Base-by-base conservation (phyloP, 2,888 invertebrate genomes). In the Eudasyphora cyanicolor region DNA sequence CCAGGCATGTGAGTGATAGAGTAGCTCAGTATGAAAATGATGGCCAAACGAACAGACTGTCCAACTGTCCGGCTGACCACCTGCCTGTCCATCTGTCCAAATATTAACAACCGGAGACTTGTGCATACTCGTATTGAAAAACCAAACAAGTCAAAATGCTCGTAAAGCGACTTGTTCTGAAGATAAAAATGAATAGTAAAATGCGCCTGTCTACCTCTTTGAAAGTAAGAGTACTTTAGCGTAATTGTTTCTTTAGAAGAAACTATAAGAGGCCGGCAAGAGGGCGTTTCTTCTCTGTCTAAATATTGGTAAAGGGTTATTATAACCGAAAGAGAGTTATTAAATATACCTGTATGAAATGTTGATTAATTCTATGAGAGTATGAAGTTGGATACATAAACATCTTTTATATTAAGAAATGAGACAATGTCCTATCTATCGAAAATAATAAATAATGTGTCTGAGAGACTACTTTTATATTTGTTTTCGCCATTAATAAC, bases 251-350 rank as follows among this genome's bases (percentile, higher is more conserved):
- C 17, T n/a, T 7, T 24, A 21, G n/a, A 69, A 70, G 32, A 14
- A 7, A 64, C 74, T 24, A 69, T 67, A 75, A 14, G 62, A 73
- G 49, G 60, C 24, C 21, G 45, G 24, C 27, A 81, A 54, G 60
- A 78, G 51, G 82, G 82, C 78, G 78, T 82, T 77, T 49, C 69
- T 24, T 32, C 67, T 54, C 12, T 45, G n/a, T 51, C 69, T 38
- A n/a, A n/a, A n/a, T n/a, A n/a, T n/a, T n/a, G n/a, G 17, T 14
- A 57, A 27, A 27, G 57, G 57, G 57, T 27, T 57, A 57, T n/a
- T n/a, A n/a, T n/a, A n/a, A n/a, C n/a, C n/a, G n/a, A n/a, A n/a
- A n/a, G n/a, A n/a, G n/a, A n/a, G n/a, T n/a, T n/a, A n/a, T n/a
- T n/a, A n/a, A n/a, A n/a, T n/a, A n/a, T n/a, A n/a, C n/a, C n/a